Conservation (phyloP, 2,113 vertebrate species). For the Aepyceros melampus region DNA sequence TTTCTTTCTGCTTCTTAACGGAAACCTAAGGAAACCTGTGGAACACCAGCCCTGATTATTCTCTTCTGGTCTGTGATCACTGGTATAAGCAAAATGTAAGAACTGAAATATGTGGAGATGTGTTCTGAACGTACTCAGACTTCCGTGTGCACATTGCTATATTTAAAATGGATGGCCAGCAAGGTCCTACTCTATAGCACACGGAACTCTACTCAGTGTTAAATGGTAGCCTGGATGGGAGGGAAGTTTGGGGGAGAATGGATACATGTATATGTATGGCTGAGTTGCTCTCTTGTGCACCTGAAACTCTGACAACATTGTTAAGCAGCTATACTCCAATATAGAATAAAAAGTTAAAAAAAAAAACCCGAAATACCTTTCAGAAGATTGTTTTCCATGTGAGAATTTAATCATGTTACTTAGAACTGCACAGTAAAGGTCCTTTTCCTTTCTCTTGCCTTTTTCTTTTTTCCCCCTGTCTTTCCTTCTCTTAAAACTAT, state of each 20-base stretch:
- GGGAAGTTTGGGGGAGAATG: background rate
- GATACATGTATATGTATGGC: background rate
- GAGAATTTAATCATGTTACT: background rate
- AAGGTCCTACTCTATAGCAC: background rate
- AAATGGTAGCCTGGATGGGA: background rate
- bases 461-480: background rate
- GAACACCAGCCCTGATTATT: background rate
- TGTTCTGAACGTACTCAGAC: background rate
- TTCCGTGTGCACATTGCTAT: background rate
- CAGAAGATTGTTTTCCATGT: background rate
- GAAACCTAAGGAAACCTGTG: background rate
- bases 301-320: background rate
- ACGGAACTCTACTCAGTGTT: background rate
- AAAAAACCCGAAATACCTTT: background rate
- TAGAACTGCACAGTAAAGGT: background rate
- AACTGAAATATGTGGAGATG: too few species aligned
- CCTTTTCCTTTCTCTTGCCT: background rate
- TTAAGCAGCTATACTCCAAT: background rate
- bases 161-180: background rate
- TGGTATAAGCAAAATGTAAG: background rate
- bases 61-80: background rate
- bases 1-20: background rate
- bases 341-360: background rate
- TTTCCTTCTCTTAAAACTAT: background rate
- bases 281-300: background rate